Base-by-base conservation (phyloP, 2,797 vertebrate genomes). In the Hafferia zeledoni region DNA sequence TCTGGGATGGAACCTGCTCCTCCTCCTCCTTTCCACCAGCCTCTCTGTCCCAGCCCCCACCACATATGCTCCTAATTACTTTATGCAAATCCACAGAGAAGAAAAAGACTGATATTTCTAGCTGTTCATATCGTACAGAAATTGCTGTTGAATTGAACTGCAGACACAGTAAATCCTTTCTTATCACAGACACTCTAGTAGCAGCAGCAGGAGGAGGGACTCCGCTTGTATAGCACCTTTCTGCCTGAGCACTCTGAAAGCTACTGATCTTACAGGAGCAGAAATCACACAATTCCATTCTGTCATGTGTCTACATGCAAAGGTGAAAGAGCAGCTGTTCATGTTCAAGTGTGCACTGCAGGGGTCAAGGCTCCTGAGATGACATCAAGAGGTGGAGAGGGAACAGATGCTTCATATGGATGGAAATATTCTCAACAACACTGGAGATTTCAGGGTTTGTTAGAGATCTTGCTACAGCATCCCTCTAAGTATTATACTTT, bases 11-110 rank as follows among this genome's bases (percentile, higher is more conserved):
- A 96, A 91, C 17, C 55, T 57, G 74, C 63, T 87, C 59, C 80
- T 89, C 60, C 60, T 83, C 31, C 31, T 91, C 30, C 70, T 76
- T 53, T 57, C 65, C 61, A 72, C 15, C 3, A 2, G 27, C 55
- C 4, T 1, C 74, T 46, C 74, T 44, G 63, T 30, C 80, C 86
- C 78, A 90, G 39, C 64, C 81, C 61, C 89, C 93, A 87, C 19
- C 22, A 28, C 71, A 76, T 56, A 92, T 74, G 92, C 59, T 89
- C 60, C 71, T 83, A 74, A 93, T 83, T 87, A 82, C 56, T 44
- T 43, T 47, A 94, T 65, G 81, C 53, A 93, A 65, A 89, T 80
- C 49, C 0, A 0, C 12, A 47, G 53, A 83, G 68, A 57, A 84
- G 47, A 84, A 87, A 56, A 65, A 28, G 35, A 39, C 50, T 50